A percentile compares a stretch with the other conserved stretches of the same genome.
Evolutionary conservation across 2,113 vertebrate genomes (phyloP).

Genomic region (Helogale parvula): DNA sequence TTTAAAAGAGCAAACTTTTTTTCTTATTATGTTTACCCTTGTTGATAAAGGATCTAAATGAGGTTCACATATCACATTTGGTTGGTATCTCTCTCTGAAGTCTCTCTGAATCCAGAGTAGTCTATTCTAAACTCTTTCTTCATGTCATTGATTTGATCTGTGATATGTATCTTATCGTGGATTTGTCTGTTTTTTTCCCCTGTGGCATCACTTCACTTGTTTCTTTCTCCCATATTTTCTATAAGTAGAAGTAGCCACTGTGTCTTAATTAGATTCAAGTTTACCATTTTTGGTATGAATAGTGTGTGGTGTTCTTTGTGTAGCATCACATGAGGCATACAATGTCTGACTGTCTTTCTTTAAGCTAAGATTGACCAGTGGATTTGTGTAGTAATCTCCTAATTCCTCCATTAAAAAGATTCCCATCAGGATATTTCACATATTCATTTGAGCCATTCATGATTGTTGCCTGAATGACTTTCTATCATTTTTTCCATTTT

Average conservation of each 20-base stretch:
- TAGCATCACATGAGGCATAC: not conserved
- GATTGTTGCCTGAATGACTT: not conserved
- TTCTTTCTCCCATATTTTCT: not conserved
- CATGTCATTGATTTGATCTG: not conserved
- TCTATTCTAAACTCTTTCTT: not conserved
- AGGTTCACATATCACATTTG: not conserved
- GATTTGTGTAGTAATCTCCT: not conserved
- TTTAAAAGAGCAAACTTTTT: not conserved
- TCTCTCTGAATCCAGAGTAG: not conserved
- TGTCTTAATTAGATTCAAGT: not conserved
- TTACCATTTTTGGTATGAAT: not conserved
- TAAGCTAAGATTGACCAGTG: not conserved
- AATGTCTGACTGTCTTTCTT: not conserved
- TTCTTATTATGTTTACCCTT: not conserved
- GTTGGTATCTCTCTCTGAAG: not conserved
- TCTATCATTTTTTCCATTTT: not conserved
- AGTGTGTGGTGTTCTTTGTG: not conserved
- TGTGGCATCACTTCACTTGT: not conserved
- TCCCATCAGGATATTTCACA: not conserved
- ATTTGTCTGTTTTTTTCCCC: not conserved
- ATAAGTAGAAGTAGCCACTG: not conserved
- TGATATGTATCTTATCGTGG: not conserved
- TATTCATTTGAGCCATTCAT: not conserved
- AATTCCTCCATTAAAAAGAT: not conserved
- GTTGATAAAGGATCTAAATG: not conserved